These are phyloP conservation scores for Eremophila alpestris DNA, from an alignment of 2,797 vertebrate species.

Conservation along the genomic window DNA sequence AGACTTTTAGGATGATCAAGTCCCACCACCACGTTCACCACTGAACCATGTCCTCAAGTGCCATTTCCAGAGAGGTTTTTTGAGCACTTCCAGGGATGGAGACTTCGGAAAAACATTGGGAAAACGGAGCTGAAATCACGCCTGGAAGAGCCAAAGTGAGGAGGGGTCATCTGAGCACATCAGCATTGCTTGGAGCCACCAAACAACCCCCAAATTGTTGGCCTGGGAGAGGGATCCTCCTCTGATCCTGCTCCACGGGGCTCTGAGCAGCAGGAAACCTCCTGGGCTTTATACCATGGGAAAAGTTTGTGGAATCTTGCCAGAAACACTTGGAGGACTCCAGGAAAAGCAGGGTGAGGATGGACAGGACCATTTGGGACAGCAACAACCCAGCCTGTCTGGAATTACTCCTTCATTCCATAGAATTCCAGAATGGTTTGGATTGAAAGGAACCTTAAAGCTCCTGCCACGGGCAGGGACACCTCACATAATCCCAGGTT, in stretches of 20 bases:
- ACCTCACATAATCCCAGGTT: not conserved
- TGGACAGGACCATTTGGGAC: not conserved
- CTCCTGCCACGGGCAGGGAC: not conserved
- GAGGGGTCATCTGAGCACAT: not conserved
- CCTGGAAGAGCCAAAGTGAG: not conserved
- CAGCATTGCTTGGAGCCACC: not conserved
- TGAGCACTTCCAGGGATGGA: not conserved
- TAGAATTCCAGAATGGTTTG: not conserved
- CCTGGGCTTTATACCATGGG: not conserved
- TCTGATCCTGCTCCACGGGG: not conserved
- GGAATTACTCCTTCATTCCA: not conserved
- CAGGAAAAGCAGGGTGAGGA: not conserved
- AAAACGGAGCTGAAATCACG: fast-evolving
- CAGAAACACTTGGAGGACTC: not conserved
- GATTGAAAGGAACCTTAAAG: not conserved
- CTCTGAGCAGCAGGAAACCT: not conserved
- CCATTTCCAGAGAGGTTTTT: not conserved
- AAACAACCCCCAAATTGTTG: not conserved
- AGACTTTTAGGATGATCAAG: not conserved
- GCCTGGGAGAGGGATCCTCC: not conserved
- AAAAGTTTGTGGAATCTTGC: not conserved
- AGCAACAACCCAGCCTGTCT: not conserved
- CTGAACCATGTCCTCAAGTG: not conserved
- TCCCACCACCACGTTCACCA: not conserved
- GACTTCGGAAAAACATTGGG: not conserved